Conservation (phyloP, 2,797 vertebrate genomes). For the Limosa lapponica region DNA sequence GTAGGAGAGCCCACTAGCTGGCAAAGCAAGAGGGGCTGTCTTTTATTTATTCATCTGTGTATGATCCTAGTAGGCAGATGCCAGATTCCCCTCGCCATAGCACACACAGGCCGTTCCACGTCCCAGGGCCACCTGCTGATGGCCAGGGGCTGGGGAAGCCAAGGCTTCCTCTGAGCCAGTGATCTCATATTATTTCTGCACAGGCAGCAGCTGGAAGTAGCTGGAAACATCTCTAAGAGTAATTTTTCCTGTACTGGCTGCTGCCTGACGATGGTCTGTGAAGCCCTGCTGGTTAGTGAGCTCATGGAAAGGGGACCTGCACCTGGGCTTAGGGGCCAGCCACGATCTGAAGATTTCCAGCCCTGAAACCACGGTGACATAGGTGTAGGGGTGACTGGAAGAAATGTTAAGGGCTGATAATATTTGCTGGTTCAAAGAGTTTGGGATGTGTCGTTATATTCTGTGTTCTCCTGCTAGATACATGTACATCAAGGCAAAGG, state of each 20-base stretch:
- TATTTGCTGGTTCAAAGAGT: background rate
- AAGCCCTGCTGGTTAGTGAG: slow-evolving; percentile 35
- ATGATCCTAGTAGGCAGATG: background rate
- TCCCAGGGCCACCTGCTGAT: slow-evolving; percentile 21
- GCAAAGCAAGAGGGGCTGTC: background rate
- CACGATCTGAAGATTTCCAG: background rate
- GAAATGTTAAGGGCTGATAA: background rate
- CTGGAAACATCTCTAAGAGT: slow-evolving; percentile 30
- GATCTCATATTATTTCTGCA: slow-evolving; percentile 29
- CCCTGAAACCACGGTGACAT: background rate
- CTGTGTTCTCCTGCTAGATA: background rate
- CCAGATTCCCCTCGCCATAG: background rate
- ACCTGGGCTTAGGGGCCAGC: background rate
- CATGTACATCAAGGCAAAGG: background rate
- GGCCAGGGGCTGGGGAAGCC: background rate
- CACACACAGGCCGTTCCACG: background rate
- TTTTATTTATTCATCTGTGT: slow-evolving; percentile 25
- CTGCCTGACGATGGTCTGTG: background rate
- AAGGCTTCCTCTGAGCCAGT: slow-evolving; percentile 32
- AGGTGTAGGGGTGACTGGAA: background rate
- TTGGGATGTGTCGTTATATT: background rate
- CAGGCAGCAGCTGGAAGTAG: slow-evolving; percentile 39
- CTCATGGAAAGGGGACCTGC: slow-evolving; percentile 19
- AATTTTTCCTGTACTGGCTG: background rate
- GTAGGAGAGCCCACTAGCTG: slow-evolving; percentile 8